phyloP scores from a whole-genome alignment of 2,888 invertebrate species.

The Trichopria drosophilae region DNA sequence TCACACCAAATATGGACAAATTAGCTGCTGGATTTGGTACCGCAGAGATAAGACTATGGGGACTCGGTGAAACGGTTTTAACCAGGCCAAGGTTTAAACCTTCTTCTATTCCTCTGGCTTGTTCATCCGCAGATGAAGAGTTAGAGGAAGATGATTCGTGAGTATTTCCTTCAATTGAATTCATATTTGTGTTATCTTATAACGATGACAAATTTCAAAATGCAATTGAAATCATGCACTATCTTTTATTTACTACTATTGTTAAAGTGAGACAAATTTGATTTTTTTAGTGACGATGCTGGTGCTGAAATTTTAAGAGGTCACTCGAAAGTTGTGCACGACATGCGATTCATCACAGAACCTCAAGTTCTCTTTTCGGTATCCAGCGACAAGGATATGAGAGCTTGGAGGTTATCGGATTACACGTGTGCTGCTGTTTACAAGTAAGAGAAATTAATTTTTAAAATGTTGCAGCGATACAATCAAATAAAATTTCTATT shows the following conservation, averaged over 20 bases:
- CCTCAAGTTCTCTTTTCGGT: conserved; percentile 72
- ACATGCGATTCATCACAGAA: conserved; percentile 65
- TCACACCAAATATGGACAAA: conserved; percentile 67
- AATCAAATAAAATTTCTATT: too few relatives aligned
- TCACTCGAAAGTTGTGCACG: conserved; percentile 73
- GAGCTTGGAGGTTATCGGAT: conserved; percentile 74
- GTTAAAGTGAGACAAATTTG: too few relatives aligned
- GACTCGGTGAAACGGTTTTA: conserved; percentile 61
- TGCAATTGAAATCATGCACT: too few relatives aligned
- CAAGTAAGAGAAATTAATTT: conserved; percentile 57
- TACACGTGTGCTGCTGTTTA: conserved; percentile 72
- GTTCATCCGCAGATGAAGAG: conserved; percentile 57
- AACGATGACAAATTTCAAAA: too few relatives aligned
- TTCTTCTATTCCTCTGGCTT: conserved; percentile 61
- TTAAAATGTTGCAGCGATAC: too few relatives aligned
- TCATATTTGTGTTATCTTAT: background rate
- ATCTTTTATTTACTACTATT: too few relatives aligned
- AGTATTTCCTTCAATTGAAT: conserved; percentile 49
- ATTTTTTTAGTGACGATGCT: conserved; percentile 61
- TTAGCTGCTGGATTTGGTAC: conserved; percentile 73
- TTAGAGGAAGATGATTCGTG: conserved; percentile 59
- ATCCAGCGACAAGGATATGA: conserved; percentile 76
- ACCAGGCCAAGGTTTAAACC: conserved; percentile 48
- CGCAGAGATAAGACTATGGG: conserved; percentile 72
- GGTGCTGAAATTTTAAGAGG: conserved; percentile 70